Conservation (phyloP, 2,797 vertebrate genomes). For the Brachymystax lenok region DNA sequence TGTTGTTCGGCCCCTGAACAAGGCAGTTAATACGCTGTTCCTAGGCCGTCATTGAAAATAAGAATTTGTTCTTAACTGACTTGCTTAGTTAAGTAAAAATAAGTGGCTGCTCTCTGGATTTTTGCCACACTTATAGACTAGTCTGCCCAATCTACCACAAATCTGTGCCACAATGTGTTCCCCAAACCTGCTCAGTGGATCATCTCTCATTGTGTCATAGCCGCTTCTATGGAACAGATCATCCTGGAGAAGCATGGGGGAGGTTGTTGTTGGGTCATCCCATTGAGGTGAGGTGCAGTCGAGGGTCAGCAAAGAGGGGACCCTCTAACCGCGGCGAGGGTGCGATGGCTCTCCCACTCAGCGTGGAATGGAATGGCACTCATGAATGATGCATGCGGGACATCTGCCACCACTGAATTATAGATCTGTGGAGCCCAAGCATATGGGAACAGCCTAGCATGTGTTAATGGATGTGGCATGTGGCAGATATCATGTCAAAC, state of each 20-base stretch:
- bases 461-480: conserved; percentile 74
- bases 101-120: not conserved
- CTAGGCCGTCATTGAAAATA: no score
- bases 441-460: conserved; percentile 75
- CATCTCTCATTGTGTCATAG: not conserved
- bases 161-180: not conserved
- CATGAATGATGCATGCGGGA: conserved; percentile 76
- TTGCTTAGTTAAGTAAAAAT: no score
- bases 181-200: not conserved
- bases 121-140: not conserved
- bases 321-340: conserved; percentile 63
- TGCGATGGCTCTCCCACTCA: conserved; percentile 63
- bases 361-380: conserved; percentile 53
- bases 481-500: conserved; percentile 57
- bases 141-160: not conserved
- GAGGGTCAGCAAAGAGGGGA: conserved; percentile 59
- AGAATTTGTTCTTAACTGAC: no score
- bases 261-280: not conserved
- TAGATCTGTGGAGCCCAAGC: conserved; percentile 77
- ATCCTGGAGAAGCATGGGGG: not conserved
- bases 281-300: conserved; percentile 41
- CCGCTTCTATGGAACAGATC: not conserved
- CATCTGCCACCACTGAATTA: conserved; percentile 84
- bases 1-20: no score
- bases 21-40: no score